phyloP scores from a whole-genome alignment of 92 coral and sea anemone species.

The Montipora capitata region DNA sequence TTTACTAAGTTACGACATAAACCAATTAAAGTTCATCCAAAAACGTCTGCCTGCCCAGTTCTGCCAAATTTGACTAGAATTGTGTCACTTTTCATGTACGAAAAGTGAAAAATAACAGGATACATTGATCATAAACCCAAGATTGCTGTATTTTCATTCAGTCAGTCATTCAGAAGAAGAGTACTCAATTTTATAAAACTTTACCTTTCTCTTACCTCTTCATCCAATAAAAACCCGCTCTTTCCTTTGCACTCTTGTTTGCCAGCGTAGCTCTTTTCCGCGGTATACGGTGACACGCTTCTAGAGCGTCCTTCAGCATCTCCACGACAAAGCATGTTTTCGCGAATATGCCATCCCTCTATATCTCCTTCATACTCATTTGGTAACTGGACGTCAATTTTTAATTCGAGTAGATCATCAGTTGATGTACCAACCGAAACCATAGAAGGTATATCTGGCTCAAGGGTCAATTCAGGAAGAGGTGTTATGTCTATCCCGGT shows the following conservation, averaged over 20 bases:
- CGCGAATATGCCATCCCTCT: conserved; percentile 77
- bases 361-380: conserved; percentile 28
- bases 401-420: conserved; percentile 61
- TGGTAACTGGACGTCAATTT: conserved; percentile 21
- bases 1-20: too few relatives aligned
- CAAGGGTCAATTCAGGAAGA: not conserved
- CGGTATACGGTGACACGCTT: conserved; percentile 59
- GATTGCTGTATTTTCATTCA: too few relatives aligned
- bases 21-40: too few relatives aligned
- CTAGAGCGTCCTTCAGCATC: conserved; percentile 80
- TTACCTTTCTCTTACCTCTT: not conserved
- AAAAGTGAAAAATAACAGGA: too few relatives aligned
- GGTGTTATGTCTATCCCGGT: conserved; percentile 4
- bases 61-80: too few relatives aligned
- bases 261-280: conserved; percentile 6
- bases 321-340: conserved; percentile 72
- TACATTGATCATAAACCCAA: too few relatives aligned
- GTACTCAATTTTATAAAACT: too few relatives aligned
- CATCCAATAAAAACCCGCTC: not conserved
- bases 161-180: too few relatives aligned
- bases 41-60: too few relatives aligned
- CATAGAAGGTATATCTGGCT: conserved; percentile 19
- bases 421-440: conserved; percentile 75
- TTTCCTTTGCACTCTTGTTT: not conserved
- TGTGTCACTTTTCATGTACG: too few relatives aligned